A percentile compares a stretch with the other conserved stretches of the same genome.
phyloP scores from a whole-genome alignment of 2,113 vertebrate species.

The Gavialis gangeticus region DNA sequence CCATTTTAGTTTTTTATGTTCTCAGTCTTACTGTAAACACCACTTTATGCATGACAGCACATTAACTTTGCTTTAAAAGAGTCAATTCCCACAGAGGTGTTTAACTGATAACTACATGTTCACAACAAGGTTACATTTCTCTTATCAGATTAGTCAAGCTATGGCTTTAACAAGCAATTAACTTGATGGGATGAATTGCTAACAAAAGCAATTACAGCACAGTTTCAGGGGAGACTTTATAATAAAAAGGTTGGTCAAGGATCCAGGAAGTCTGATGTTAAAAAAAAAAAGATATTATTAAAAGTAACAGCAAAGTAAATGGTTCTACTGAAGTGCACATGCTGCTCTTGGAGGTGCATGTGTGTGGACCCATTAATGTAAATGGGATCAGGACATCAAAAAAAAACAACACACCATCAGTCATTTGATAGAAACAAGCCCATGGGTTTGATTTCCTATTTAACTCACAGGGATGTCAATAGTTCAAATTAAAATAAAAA shows the following conservation, averaged over 20 bases:
- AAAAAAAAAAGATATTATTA: background rate
- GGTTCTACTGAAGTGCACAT: constrained; percentile 12
- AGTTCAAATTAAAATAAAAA: background rate
- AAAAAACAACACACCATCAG: background rate
- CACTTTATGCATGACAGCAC: constrained; percentile 45
- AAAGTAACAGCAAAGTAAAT: background rate
- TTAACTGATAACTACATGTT: constrained; percentile 55
- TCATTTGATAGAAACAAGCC: background rate
- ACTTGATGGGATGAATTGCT: constrained; percentile 41
- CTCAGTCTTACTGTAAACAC: constrained; percentile 39
- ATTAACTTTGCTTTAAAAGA: constrained; percentile 54
- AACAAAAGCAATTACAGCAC: background rate
- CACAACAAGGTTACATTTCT: constrained; percentile 47
- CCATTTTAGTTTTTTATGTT: background rate
- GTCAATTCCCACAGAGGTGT: constrained; percentile 53
- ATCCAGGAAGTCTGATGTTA: background rate
- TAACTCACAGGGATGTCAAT: background rate
- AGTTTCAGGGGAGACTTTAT: background rate
- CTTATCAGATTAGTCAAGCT: constrained; percentile 66
- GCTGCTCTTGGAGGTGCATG: background rate
- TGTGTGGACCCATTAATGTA: constrained; percentile 11
- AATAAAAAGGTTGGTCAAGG: background rate
- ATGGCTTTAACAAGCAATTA: constrained; percentile 43
- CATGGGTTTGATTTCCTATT: background rate
- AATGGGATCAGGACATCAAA: background rate